Evolutionary conservation across 1,140 invertebrate genomes (phyloP), one percentile per base, ranked within the genome.

Genomic region (Drosophila nigrodunni): DNA sequence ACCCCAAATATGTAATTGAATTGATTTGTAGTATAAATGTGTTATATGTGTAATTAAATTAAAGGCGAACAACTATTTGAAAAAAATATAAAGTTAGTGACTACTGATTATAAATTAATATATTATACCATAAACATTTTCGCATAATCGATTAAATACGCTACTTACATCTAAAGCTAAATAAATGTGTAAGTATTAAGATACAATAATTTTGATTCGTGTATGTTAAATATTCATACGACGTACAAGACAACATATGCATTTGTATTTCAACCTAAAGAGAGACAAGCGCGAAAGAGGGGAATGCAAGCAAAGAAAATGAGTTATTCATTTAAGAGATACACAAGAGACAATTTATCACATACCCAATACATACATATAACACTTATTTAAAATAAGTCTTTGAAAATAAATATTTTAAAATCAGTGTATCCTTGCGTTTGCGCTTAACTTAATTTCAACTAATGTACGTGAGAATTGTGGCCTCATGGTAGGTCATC

Each of bases 321-420:
- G 11, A 73, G 61, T 73, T 74, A 68, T 68, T 55, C 62, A 75
- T 74, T 69, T 54, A 78, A 75, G 59, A 75, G 52, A 60, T 35
- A 72, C 21, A 64, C 35, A 60, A 52, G 58, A 68, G 71, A 77
- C 55, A 76, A 57, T 55, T 73, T 73, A 76, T 68, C 50, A 67
- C 68, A 46, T 60, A 71, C 39, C 55, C 50, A 74, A 57, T 59
- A 65, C 61, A 74, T 59, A 65, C 55, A 74, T 67, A 74, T 59
- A 52, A 59, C 68, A 74, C 44, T 68, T 64, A 68, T 68, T 74
- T 41, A 49, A 74, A 68, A 74, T 77, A 77, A 77, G 71, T 77
- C 60, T 64, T 74, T 62, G 35, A 69, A 62, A 77, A 77, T 68
- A 77, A 77, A 77, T 64, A 74, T 64, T 74, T 77, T 74, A 59